Base-by-base conservation (phyloP, 1,140 invertebrate species). In the Spodoptera litura region DNA sequence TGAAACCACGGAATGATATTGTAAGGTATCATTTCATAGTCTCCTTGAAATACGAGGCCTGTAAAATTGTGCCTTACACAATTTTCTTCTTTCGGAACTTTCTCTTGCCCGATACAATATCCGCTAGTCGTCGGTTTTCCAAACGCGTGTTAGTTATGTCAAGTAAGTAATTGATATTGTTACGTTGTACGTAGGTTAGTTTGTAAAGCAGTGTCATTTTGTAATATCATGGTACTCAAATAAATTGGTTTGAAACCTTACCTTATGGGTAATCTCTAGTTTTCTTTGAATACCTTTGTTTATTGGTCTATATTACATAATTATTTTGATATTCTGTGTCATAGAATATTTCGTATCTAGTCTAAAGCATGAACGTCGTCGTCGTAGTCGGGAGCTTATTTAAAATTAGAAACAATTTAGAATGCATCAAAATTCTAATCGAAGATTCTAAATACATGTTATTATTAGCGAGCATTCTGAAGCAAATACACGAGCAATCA, bases 171-270 rank as follows among this genome's bases (percentile, higher is more conserved):
- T 71, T 25, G 68, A 56, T 71, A 73, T 59, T 73, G 71, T 73
- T 73, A 73, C 13, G 56, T 73, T 58, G 71, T 73, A 49, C 44
- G 52, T 71, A 71, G 68, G 51, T 56, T 71, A 71, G 55, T 56
- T 59, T 44, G 56, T 73, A 73, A 73, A 11, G 38, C 56, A 56
- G 38, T 73, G 53, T 38, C 52, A 55, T 59, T 73, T 73, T 73
- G 58, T 73, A 59, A 59, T 59, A 73, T 73, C 71, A 73, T 73
- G 56, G 71, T 73, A 73, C 35, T 49, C 71, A 59, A 73, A 73
- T 73, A 73, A 55, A 73, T 31, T 73, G 71, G 71, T 73, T 73
- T 73, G 31, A 73, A 73, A 73, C 71, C 71, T 73, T 49, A 59
- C 71, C 66, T 11, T 44, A 70, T 53, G 66, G 66, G 15, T 73